Evolutionary conservation across 1,140 invertebrate genomes (phyloP).

Genomic region (Spodoptera litura): DNA sequence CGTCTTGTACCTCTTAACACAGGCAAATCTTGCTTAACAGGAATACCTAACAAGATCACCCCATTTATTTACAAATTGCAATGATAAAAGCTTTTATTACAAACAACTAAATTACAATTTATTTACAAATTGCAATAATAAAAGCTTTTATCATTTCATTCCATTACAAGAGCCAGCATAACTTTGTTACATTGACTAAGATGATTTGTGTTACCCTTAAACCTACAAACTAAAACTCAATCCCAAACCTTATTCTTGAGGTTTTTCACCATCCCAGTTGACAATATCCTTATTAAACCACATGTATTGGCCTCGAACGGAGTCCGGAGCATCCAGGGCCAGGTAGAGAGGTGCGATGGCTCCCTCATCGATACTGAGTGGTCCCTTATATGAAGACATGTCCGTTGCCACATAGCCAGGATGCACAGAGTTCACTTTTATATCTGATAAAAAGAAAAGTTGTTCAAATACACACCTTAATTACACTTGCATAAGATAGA

Average conservation of each 20-base stretch:
- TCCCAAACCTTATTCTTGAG: background rate
- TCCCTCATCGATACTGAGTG: constrained; percentile 87
- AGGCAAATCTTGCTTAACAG: too few relatives aligned
- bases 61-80: too few relatives aligned
- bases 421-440: constrained; percentile 60
- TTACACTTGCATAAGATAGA: background rate
- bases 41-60: too few relatives aligned
- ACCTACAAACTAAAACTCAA: too few relatives aligned
- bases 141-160: too few relatives aligned
- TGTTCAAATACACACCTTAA: background rate
- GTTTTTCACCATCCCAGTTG: constrained; percentile 56
- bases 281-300: constrained; percentile 59
- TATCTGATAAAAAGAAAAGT: background rate
- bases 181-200: too few relatives aligned
- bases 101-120: too few relatives aligned
- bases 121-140: too few relatives aligned
- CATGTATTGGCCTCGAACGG: constrained; percentile 60
- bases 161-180: too few relatives aligned
- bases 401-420: constrained; percentile 89
- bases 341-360: constrained; percentile 56
- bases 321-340: constrained; percentile 54
- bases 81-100: too few relatives aligned
- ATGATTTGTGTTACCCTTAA: too few relatives aligned
- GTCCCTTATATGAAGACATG: constrained; percentile 89
- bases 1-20: too few relatives aligned